Evolutionary conservation across 2,113 vertebrate genomes (phyloP), one percentile per base, ranked within the genome.

Genomic region (Poecile atricapillus): DNA sequence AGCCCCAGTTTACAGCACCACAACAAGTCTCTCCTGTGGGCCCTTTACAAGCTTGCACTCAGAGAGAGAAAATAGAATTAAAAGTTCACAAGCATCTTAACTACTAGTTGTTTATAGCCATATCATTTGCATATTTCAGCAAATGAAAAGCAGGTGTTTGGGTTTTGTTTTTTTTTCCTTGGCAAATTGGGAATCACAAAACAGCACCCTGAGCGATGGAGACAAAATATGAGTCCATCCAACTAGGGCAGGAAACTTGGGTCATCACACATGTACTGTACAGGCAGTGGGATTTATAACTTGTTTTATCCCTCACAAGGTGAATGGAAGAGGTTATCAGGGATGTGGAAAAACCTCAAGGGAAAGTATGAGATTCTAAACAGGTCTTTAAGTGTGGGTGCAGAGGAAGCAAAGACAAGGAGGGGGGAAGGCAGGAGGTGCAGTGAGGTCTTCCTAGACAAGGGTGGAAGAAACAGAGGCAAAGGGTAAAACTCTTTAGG

Each of bases 121-220:
- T 16, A 24, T 13, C 18, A 39, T 49, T 65, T 67, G 28, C 33
- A 47, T n/a, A 74, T 35, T 77, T 55, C 31, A 77, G 33, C 20
- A 58, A 74, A 70, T 22, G 7, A 50, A 82, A 87, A 53, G 14
- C 11, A 49, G 9, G 3, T 27, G 7, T 27, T 28, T 21, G 18
- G 39, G 9, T 2, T 5, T 64, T 23, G 3, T 5, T 64, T 23
- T 31, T 11, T 59, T 6, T 9, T 23, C 19, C 41, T 55, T 33
- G 11, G 28, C 14, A 74, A 70, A 59, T 13, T 23, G 1, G 23
- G 5, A 88, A 46, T 37, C 23, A 33, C 50, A 58, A 77, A 64
- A 41, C 4, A 5, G 9, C 8, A 52, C 4, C 22, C 9, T 24
- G 11, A 56, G 15, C 0, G 0, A 21, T 20, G 21, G 47, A 70